A percentile compares a stretch with the other conserved stretches of the same genome.
phyloP scores from a whole-genome alignment of 2,888 invertebrate species.

The Napeogenes sylphis region DNA sequence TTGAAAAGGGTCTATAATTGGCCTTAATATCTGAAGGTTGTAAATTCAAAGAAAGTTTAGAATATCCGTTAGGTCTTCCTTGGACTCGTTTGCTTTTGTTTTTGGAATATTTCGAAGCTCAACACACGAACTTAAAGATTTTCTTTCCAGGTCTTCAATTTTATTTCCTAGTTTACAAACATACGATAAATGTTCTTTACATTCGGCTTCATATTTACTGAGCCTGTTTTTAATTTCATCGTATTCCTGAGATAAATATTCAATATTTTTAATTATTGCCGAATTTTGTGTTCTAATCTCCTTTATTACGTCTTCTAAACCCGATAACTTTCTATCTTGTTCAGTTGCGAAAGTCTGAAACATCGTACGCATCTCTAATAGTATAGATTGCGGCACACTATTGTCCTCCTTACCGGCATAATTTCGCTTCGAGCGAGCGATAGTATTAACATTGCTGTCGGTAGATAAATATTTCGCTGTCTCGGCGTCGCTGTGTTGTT shows the following conservation, averaged over 20 bases:
- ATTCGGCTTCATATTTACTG: slow-evolving; percentile 7
- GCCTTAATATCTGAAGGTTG: not conserved
- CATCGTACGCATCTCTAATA: slow-evolving; percentile 3
- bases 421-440: not conserved
- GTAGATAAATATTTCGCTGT: slow-evolving; percentile 3
- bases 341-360: slow-evolving; percentile 1
- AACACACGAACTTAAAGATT: slow-evolving; percentile 4
- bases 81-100: slow-evolving; percentile 5
- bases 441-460: slow-evolving; percentile 1
- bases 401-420: not conserved
- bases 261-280: slow-evolving; percentile 8
- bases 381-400: not conserved
- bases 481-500: slow-evolving; percentile 5
- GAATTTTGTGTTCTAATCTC: slow-evolving; percentile 9
- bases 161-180: slow-evolving; percentile 8
- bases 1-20: no score
- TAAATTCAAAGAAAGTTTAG: slow-evolving; percentile 8
- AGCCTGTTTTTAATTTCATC: slow-evolving; percentile 12
- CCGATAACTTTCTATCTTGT: slow-evolving; percentile 10
- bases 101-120: slow-evolving; percentile 10
- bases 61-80: slow-evolving; percentile 6
- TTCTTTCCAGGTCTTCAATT: slow-evolving; percentile 8
- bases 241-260: slow-evolving; percentile 10
- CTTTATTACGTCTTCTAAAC: slow-evolving; percentile 6
- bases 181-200: slow-evolving; percentile 7